These are phyloP conservation scores for Pelagia noctiluca DNA, from an alignment of 30 jellyfish, hydroid and myxozoan genomes.

Conservation along the genomic window DNA sequence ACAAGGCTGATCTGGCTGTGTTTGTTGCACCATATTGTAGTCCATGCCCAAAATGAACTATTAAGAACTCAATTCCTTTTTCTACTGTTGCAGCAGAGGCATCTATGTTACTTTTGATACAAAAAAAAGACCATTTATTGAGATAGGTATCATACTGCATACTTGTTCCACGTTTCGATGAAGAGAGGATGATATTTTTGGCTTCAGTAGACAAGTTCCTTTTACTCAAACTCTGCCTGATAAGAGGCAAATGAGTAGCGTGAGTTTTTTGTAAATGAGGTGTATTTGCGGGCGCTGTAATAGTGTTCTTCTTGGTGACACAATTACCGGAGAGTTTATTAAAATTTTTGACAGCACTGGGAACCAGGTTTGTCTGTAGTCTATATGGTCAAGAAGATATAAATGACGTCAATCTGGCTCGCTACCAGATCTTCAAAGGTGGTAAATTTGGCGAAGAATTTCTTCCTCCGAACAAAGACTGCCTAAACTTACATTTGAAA, in stretches of 20 bases:
- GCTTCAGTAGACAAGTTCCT: neutral
- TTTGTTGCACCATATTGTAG: too few relatives aligned
- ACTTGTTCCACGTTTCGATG: neutral
- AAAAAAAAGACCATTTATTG: neutral
- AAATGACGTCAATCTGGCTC: slow-evolving; percentile 1
- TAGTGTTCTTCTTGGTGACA: neutral
- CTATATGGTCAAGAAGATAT: neutral
- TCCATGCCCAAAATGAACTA: too few relatives aligned
- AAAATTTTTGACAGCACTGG: neutral
- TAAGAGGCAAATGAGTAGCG: neutral
- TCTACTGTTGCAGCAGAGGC: too few relatives aligned
- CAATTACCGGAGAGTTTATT: neutral
- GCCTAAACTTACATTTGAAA: neutral
- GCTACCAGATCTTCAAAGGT: slow-evolving; percentile 4
- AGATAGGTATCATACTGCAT: neutral
- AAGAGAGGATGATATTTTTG: neutral
- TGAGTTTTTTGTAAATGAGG: neutral
- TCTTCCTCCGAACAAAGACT: slow-evolving; percentile 4
- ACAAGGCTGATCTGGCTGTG: too few relatives aligned
- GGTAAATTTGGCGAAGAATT: slow-evolving; percentile 13
- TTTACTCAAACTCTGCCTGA: neutral
- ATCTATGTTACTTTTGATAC: too few relatives aligned
- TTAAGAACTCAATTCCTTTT: too few relatives aligned
- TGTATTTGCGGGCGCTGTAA: neutral
- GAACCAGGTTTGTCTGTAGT: neutral